Conservation (phyloP, 1,140 invertebrate species). For the Campodea augens region DNA sequence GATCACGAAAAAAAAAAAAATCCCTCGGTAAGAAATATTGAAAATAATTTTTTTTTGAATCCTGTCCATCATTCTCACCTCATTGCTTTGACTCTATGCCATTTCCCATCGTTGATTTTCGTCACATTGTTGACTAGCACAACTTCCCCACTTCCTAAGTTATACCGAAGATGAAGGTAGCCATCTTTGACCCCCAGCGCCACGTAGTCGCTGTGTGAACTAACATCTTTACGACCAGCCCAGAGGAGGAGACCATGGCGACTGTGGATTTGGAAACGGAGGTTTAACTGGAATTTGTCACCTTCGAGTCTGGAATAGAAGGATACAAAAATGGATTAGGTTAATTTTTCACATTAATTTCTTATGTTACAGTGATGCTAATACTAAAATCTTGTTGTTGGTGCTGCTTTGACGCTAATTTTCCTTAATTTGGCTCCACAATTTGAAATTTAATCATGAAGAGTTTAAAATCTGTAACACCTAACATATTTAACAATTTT, state of each 20-base stretch:
- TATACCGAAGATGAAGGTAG: conserved; percentile 37
- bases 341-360: too few relatives aligned
- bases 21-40: too few relatives aligned
- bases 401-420: too few relatives aligned
- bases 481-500: too few relatives aligned
- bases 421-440: too few relatives aligned
- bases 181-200: conserved; percentile 65
- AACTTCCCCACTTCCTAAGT: conserved; percentile 52
- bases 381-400: too few relatives aligned
- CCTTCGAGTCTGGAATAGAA: conserved; percentile 43
- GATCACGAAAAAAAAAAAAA: too few relatives aligned
- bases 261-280: conserved; percentile 45
- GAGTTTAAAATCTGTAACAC: too few relatives aligned
- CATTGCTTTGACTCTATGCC: conserved; percentile 70
- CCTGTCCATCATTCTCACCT: too few relatives aligned
- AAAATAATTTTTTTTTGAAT: too few relatives aligned
- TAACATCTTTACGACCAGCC: conserved; percentile 50
- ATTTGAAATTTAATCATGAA: too few relatives aligned
- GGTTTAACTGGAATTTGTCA: conserved; percentile 58
- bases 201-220: conserved; percentile 43
- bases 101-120: conserved; percentile 74
- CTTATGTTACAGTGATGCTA: too few relatives aligned
- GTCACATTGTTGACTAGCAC: conserved; percentile 64
- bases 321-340: conserved; percentile 8
- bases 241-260: conserved; percentile 68